These are phyloP conservation scores for Onychostruthus taczanowskii DNA, from an alignment of 2,113 vertebrate genomes.

Conservation along the genomic window DNA sequence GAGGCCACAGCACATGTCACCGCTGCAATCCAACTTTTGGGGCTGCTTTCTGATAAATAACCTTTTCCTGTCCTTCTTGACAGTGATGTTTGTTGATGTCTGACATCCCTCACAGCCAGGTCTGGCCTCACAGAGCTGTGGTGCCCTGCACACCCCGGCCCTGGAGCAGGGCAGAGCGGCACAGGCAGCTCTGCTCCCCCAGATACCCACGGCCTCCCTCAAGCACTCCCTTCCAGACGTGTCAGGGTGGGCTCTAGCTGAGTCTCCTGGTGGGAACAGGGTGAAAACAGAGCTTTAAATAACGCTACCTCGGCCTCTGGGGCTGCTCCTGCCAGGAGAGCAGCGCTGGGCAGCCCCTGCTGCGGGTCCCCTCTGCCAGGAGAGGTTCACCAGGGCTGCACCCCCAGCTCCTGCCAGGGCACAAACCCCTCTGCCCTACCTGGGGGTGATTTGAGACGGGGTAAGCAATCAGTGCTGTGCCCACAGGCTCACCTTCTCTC, in stretches of 20 bases:
- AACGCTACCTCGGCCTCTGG: rapidly evolving
- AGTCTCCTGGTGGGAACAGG: not conserved
- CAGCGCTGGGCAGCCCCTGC: not conserved
- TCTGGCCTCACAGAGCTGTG: not conserved
- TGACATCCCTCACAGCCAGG: constrained; percentile 26
- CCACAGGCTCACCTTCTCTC: not conserved
- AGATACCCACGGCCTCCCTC: not conserved
- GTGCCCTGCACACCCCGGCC: not conserved
- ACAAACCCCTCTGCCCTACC: not conserved
- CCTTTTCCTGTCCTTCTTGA: constrained; percentile 48
- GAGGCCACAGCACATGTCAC: not conserved
- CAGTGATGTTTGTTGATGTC: constrained; percentile 50
- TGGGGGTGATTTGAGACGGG: not conserved
- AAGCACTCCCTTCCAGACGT: not conserved
- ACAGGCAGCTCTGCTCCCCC: not conserved
- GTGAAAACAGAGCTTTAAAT: not conserved
- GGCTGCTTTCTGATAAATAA: constrained; percentile 36
- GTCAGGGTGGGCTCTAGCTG: not conserved
- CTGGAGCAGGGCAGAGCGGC: not conserved
- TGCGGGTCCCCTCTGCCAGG: not conserved
- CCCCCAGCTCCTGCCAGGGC: not conserved
- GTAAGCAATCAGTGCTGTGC: not conserved
- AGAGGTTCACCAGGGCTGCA: not conserved
- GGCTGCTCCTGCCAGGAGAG: not conserved
- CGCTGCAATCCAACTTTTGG: not conserved